Base-by-base conservation (phyloP, 2,888 invertebrate species). In the Cheilosia impressa region DNA sequence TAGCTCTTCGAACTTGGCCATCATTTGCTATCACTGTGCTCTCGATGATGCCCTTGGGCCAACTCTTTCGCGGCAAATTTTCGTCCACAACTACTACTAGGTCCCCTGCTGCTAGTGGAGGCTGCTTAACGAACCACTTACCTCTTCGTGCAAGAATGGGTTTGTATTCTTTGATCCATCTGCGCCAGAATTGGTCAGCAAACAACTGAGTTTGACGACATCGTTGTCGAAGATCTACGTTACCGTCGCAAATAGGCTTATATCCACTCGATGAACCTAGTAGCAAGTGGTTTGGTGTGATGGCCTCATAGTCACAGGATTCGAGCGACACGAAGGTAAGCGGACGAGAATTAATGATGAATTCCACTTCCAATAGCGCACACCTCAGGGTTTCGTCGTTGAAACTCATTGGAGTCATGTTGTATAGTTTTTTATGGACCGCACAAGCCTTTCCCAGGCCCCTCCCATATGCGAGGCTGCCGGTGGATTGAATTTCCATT, bases 281-380 rank as follows among this genome's bases (percentile, higher is more conserved):
- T 15, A 88, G 47, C 24, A 87, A 31, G 57, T 88, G 88, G 47
- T 87, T 87, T 5, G 80, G 85, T 2, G 88, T 88, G 17, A 88
- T 31, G 15, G 87, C 83, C 34, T 87, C 82, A 34, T 87, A 87
- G 17, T 87, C 87, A 15, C 62, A 38, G 15, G 58, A 62, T 15
- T 84, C 84, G 9, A 87, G 34, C 2, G 81, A 87, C 5, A 88
- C 87, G 47, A 87, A 87, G 5, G 87, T 87, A 5, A 85, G 71
- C 19, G 82, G 68, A 6, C 75, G 62, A 22, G 76, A 69, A 41
- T 87, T 88, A 2, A 87, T 81, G 13, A 65, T 82, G 34, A 82
- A 83, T 58, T 87, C 87, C 6, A 68, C 75, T 57, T 88, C 87
- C 43, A 22, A 57, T 2, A 84, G 19, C 5, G 87, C 80, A 41